Evolutionary conservation across 2,797 vertebrate genomes (phyloP), one percentile per base, ranked within the genome.

Genomic region (Intellagama lesueurii): DNA sequence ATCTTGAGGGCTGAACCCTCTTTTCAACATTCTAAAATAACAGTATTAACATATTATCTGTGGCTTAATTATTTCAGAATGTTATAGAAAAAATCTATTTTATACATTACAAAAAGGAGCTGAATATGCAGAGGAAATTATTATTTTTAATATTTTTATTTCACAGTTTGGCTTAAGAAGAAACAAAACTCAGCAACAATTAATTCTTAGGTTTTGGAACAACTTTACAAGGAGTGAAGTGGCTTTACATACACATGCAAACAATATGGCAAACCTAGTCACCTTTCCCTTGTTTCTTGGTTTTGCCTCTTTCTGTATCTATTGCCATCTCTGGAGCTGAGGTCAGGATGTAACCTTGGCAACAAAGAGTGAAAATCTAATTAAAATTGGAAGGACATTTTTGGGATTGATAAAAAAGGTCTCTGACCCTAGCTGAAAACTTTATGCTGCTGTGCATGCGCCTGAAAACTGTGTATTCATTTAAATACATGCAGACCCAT

Each of bases 371-470:
- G 72, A 81, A 22, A 16, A 35, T 87, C 7, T 77, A 79, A 87
- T 91, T 86, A 88, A 93, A 91, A 90, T 70, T 0, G 0, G 56
- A 92, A 90, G 12, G 11, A 68, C 0, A 1, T 66, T 89, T 90
- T 90, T 91, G 26, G 3, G 70, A 79, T 19, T 11, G 47, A 83
- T 89, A 70, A 14, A 91, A 90, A 91, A 90, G 66, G 0, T 60
- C 0, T 88, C 92, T 75, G 22, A 88, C 24, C 70, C 86, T 87
- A 40, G 68, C 44, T 83, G 30, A 11, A 7, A 69, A 68, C 56
- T 87, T 87, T 68, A 47, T 35, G 88, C 7, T 91, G 0, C 28
- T 87, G 26, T 70, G 3, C 75, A 77, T 24, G 79, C 32, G 32
- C 85, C 26, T 72, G 44, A n/a, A 90, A 90, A 47, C 78, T 78